Conservation (phyloP, 2,113 vertebrate genomes). For the Hemiscyllium ocellatum region DNA sequence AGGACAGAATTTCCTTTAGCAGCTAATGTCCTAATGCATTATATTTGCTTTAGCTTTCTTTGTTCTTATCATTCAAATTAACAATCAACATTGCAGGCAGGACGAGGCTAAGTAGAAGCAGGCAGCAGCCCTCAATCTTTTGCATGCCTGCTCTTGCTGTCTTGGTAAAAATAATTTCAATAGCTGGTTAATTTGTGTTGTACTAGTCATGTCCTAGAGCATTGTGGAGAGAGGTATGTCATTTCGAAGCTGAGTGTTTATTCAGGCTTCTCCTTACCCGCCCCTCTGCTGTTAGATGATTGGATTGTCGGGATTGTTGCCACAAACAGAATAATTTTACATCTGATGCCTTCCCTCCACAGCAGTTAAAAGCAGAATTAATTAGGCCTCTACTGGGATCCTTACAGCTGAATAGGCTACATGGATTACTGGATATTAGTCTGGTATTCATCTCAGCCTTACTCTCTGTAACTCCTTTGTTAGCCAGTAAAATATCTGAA, state of each 20-base stretch:
- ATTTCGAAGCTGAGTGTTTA: not conserved
- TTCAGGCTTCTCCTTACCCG: not conserved
- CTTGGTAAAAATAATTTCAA: not conserved
- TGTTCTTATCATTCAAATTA: not conserved
- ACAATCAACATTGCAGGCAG: not conserved
- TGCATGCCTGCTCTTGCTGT: not conserved
- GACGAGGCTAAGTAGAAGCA: not conserved
- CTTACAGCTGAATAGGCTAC: slow-evolving; percentile 54
- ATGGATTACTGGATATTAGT: slow-evolving; percentile 56
- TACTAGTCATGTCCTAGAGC: not conserved
- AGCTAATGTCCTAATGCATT: not conserved
- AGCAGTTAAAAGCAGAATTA: slow-evolving; percentile 17
- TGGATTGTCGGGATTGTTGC: not conserved
- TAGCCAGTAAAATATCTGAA: slow-evolving; percentile 54
- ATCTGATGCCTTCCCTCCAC: not conserved
- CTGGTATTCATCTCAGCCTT: slow-evolving; percentile 44
- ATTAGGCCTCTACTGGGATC: slow-evolving; percentile 47
- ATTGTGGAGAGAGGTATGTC: not conserved
- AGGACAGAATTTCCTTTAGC: not conserved
- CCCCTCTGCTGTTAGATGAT: not conserved
- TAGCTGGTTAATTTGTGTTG: not conserved
- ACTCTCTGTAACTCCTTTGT: slow-evolving; percentile 52
- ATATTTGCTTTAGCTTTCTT: not conserved
- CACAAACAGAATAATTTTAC: slow-evolving; percentile 26
- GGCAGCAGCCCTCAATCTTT: not conserved